Percentiles rank a stretch among this genome's conserved stretches.
Evolutionary conservation across 2,113 vertebrate genomes (phyloP).

Genomic region (Megaleporinus macrocephalus): DNA sequence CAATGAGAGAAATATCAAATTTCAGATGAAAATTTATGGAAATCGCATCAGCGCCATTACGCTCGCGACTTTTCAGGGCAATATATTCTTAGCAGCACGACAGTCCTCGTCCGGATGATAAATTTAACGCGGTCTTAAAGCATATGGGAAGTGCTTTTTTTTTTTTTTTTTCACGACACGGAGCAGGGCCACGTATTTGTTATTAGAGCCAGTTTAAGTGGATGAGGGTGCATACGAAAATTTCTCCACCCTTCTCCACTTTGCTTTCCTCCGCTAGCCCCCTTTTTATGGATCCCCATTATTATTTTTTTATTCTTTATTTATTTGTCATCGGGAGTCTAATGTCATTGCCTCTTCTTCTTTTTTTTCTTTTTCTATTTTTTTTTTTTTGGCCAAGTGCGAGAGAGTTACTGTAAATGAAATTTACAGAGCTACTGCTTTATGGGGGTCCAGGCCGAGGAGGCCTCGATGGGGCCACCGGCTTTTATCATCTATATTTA

Average conservation of each 20-base stretch:
- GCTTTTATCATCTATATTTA: conserved; percentile 77
- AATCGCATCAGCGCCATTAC: conserved; percentile 82
- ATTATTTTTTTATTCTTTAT: conserved; percentile 39
- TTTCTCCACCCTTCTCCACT: conserved; percentile 9
- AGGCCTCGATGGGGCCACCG: conserved; percentile 39
- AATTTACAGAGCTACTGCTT: conserved; percentile 36
- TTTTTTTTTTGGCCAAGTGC: conserved; percentile 44
- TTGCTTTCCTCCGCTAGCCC: conserved; percentile 14
- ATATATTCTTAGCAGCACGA: conserved; percentile 79
- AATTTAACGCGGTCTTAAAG: conserved; percentile 77
- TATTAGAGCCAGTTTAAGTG: conserved; percentile 40
- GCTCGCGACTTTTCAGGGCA: conserved; percentile 82
- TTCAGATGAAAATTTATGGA: conserved; percentile 84
- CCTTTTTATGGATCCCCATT: conserved; percentile 18
- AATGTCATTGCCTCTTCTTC: conserved; percentile 32
- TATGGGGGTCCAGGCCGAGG: conserved; percentile 18
- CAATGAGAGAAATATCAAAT: conserved; percentile 83
- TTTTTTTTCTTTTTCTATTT: conserved; percentile 33
- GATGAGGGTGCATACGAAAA: conserved; percentile 46
- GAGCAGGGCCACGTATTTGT: conserved; percentile 49
- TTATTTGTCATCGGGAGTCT: conserved; percentile 49
- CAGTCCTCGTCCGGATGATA: conserved; percentile 79
- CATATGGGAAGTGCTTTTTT: conserved; percentile 71
- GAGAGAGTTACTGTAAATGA: conserved; percentile 49
- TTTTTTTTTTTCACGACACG: conserved; percentile 24